Evolutionary conservation across 2,888 invertebrate genomes (phyloP), one percentile per base, ranked within the genome.

Genomic region (Creontiades dilutus): DNA sequence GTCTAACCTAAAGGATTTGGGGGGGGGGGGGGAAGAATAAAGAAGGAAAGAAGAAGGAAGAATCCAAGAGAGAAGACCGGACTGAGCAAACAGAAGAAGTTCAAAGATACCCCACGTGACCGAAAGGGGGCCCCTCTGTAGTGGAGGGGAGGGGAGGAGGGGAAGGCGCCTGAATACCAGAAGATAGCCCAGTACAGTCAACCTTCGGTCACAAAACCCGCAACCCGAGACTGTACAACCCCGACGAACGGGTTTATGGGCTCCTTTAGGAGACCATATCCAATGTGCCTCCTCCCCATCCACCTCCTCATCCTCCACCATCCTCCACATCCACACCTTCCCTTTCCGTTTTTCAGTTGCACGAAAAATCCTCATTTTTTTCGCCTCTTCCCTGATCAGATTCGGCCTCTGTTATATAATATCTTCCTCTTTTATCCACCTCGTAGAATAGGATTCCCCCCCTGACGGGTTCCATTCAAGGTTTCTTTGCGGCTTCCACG

Each of bases 141-240:
- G n/a, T n/a, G n/a, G n/a, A n/a, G n/a, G n/a, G n/a, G n/a, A n/a
- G n/a, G n/a, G 75, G 75, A 0, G 52, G 89, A 90, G 91, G 91
- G 90, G 91, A 91, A 90, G 91, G 91, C 92, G 91, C 91, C 91
- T 91, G 90, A 84, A 85, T 48, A 88, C 88, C 90, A 90, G 89
- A 86, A 88, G 91, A 90, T 91, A 91, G 91, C 84, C 80, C 84
- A 76, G 84, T 75, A 90, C 90, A 90, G 90, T 88, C 89, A 76
- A 28, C 55, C 37, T 5, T 81, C 19, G 19, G 14, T 37, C 61
- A 37, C 61, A 57, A 61, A 86, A 23, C 68, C 76, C 47, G 27
- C 37, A 13, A 61, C 55, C 27, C n/a, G 11, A 9, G 78, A 80
- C 88, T 88, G 88, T 81, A 88, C 81, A 12, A 19, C 19, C 81